Evolutionary conservation across 2,888 invertebrate species (phyloP).

Genomic region (Theretra japonica): DNA sequence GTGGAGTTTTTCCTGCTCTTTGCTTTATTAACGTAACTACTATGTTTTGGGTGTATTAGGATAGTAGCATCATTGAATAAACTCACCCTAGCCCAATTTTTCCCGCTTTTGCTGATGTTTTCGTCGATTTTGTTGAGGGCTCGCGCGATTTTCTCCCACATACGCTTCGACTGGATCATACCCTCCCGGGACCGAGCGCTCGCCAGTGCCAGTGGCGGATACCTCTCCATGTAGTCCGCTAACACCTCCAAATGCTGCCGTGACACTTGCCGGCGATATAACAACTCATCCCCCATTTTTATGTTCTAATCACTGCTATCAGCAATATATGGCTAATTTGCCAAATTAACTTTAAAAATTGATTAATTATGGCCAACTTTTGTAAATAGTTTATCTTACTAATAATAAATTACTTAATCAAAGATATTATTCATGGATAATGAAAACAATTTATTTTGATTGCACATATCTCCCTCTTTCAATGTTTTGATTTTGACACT

Average conservation of each 20-base stretch:
- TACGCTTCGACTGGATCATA: constrained; percentile 36
- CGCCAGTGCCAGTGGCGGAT: constrained; percentile 46
- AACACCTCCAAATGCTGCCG: constrained; percentile 46
- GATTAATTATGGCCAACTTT: not conserved
- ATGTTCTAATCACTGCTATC: not conserved
- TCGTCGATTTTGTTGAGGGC: constrained; percentile 45
- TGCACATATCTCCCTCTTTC: constrained; percentile 27
- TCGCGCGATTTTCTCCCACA: constrained; percentile 50
- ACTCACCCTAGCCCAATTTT: constrained; percentile 44
- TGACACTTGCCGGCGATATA: constrained; percentile 28
- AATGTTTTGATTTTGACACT: constrained; percentile 33
- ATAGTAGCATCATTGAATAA: not conserved
- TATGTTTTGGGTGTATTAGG: not conserved
- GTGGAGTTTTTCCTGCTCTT: no score
- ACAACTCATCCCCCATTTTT: constrained; percentile 22
- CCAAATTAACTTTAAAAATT: not conserved
- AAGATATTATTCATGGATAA: not conserved
- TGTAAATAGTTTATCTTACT: not conserved
- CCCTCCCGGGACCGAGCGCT: constrained; percentile 45
- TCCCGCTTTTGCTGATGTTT: constrained; percentile 41
- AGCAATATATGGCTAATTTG: constrained; percentile 2
- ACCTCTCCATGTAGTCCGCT: constrained; percentile 49
- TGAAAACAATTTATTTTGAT: constrained; percentile 11
- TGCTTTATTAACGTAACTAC: no score
- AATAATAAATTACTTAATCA: not conserved